Percentiles rank a stretch among this genome's conserved stretches.
phyloP scores from a whole-genome alignment of 2,113 vertebrate species.

The Loxodonta africana region DNA sequence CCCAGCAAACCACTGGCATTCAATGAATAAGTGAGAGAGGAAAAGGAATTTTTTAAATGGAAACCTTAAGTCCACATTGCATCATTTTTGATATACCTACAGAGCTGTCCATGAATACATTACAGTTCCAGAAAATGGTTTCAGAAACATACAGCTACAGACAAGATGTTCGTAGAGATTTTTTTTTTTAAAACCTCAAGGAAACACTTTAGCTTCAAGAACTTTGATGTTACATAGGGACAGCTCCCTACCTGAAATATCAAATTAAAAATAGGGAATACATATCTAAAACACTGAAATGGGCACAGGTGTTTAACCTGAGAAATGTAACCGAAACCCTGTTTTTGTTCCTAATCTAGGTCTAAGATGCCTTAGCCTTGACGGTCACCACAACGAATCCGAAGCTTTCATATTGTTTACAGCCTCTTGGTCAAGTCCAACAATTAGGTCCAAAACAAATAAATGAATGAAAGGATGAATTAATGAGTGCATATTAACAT shows the following conservation, averaged over 20 bases:
- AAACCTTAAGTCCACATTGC: not conserved
- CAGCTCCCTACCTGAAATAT: not conserved
- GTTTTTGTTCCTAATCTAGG: not conserved
- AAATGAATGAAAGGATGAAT: not conserved
- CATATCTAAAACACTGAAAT: not conserved
- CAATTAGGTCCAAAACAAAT: not conserved
- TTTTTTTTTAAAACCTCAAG: not conserved
- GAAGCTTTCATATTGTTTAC: not conserved
- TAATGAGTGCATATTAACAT: not conserved
- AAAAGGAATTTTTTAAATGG: not conserved
- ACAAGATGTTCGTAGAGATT: not conserved
- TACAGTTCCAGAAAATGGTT: not conserved
- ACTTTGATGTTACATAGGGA: not conserved
- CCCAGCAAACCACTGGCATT: not conserved
- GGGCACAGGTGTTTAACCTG: not conserved
- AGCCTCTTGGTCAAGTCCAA: not conserved
- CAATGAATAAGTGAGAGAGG: not conserved
- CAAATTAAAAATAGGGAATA: not conserved
- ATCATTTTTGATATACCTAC: not conserved
- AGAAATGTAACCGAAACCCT: not conserved
- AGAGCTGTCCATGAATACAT: not conserved
- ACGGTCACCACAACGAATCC: not conserved
- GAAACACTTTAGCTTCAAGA: not conserved
- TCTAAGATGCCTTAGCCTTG: not conserved
- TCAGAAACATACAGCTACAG: slow-evolving; percentile 11